A percentile compares a stretch with the other conserved stretches of the same genome.
Conservation (phyloP, 2,888 invertebrate genomes). For the Rhamphomyia laevipes region DNA sequence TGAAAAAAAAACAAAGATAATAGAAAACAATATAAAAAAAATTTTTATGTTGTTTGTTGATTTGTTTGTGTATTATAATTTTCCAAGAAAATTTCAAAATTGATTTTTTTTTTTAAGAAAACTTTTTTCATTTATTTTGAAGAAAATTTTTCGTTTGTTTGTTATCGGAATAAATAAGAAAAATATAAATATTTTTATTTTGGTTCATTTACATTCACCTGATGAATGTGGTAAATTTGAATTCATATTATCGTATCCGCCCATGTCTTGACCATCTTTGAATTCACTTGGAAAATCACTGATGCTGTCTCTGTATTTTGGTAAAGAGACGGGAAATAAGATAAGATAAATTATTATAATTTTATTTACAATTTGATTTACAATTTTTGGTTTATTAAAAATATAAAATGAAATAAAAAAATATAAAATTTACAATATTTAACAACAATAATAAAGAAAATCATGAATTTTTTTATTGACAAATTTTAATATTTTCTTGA, state of each 20-base stretch:
- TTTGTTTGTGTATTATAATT: neutral
- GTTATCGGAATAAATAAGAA: too few relatives aligned
- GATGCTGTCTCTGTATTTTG: conserved; percentile 45
- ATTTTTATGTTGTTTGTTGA: neutral
- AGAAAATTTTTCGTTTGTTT: neutral
- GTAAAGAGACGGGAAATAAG: too few relatives aligned
- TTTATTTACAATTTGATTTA: too few relatives aligned
- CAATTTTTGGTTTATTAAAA: too few relatives aligned
- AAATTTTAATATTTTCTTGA: too few relatives aligned
- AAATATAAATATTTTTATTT: too few relatives aligned
- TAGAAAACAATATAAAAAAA: neutral
- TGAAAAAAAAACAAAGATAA: neutral
- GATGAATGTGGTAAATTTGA: conserved; percentile 52
- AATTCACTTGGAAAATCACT: conserved; percentile 60
- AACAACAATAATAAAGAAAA: too few relatives aligned
- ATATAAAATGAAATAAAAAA: too few relatives aligned
- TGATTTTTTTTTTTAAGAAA: neutral
- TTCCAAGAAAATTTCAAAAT: neutral
- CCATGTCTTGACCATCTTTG: conserved; percentile 43
- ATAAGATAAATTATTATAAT: too few relatives aligned
- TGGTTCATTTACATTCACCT: conserved; percentile 37
- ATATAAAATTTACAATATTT: too few relatives aligned
- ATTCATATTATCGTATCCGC: conserved; percentile 52
- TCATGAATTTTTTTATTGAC: too few relatives aligned
- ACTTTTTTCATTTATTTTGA: neutral